Evolutionary conservation across 1,140 invertebrate genomes (phyloP).

Genomic region (Sipha flava): DNA sequence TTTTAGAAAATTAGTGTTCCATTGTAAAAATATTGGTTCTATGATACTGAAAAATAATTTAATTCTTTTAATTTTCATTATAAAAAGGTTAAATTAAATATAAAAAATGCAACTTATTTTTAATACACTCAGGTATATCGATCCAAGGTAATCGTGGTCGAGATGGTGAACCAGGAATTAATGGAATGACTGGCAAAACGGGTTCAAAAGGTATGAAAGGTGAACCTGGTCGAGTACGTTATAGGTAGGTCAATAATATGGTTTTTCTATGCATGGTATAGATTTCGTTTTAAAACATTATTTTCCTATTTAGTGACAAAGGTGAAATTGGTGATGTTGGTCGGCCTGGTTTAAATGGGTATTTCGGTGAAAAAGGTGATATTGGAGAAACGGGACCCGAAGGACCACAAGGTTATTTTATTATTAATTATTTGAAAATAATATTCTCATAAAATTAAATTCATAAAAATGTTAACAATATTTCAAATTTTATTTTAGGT

Average conservation of each 20-base stretch:
- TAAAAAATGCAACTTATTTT: too few species aligned
- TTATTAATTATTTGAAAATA: slow-evolving; percentile 34
- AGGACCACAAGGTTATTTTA: slow-evolving; percentile 50
- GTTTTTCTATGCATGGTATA: not conserved
- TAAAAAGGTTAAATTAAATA: too few species aligned
- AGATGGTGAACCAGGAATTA: slow-evolving; percentile 44
- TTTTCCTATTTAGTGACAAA: slow-evolving; percentile 33
- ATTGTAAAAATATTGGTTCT: too few species aligned
- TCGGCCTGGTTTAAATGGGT: slow-evolving; percentile 45
- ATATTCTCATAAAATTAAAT: not conserved
- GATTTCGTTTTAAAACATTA: not conserved
- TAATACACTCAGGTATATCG: slow-evolving; percentile 24
- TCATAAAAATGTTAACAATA: too few species aligned
- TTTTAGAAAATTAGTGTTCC: too few species aligned
- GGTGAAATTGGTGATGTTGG: slow-evolving; percentile 43
- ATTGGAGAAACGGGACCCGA: slow-evolving; percentile 44
- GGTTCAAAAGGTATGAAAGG: slow-evolving; percentile 46
- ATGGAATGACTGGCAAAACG: slow-evolving; percentile 44
- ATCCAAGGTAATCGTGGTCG: slow-evolving; percentile 46
- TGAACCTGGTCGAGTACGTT: slow-evolving; percentile 41
- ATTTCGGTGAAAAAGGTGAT: slow-evolving; percentile 48
- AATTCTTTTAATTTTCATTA: too few species aligned
- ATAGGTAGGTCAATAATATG: slow-evolving; percentile 23
- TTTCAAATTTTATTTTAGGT: slow-evolving; percentile 42
- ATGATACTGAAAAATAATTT: too few species aligned